phyloP scores from a whole-genome alignment of 1,140 invertebrate genomes.

The Ladona fulva region DNA sequence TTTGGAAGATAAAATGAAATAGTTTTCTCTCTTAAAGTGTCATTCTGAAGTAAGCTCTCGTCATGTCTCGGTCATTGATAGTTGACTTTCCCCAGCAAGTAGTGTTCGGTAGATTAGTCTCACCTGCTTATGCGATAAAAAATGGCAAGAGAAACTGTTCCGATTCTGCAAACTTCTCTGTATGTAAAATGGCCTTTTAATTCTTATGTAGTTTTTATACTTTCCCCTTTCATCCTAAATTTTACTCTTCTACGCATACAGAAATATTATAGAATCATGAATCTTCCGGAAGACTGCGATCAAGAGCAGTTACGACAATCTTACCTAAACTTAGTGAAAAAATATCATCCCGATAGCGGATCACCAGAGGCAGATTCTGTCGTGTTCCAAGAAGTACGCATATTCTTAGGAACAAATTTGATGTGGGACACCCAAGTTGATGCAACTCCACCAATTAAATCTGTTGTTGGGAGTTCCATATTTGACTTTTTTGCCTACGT shows the following conservation, averaged over 20 bases:
- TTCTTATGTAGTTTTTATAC: background rate
- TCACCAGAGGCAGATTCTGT: constrained; percentile 49
- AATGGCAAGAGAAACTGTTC: background rate
- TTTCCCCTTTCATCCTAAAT: background rate
- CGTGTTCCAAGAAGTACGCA: constrained; percentile 58
- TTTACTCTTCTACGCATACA: background rate
- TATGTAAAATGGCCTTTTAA: background rate
- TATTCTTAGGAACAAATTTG: background rate
- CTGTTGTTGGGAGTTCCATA: no score
- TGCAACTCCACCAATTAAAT: no score
- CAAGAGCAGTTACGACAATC: constrained; percentile 59
- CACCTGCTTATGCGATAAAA: no score
- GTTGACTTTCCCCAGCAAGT: no score
- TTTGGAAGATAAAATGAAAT: no score
- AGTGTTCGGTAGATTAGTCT: no score
- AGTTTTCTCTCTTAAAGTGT: no score
- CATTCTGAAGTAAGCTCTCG: no score
- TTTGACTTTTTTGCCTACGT: no score
- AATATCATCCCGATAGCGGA: constrained; percentile 73
- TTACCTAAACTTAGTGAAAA: constrained; percentile 66
- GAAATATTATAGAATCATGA: background rate
- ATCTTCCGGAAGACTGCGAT: constrained; percentile 50
- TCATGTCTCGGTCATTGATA: no score
- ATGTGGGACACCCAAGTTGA: no score
- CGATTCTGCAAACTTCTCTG: background rate